Percentiles rank a stretch among this genome's conserved stretches.
These are phyloP conservation scores for Ciconia maguari DNA, from an alignment of 2,113 vertebrate genomes.

Conservation along the genomic window DNA sequence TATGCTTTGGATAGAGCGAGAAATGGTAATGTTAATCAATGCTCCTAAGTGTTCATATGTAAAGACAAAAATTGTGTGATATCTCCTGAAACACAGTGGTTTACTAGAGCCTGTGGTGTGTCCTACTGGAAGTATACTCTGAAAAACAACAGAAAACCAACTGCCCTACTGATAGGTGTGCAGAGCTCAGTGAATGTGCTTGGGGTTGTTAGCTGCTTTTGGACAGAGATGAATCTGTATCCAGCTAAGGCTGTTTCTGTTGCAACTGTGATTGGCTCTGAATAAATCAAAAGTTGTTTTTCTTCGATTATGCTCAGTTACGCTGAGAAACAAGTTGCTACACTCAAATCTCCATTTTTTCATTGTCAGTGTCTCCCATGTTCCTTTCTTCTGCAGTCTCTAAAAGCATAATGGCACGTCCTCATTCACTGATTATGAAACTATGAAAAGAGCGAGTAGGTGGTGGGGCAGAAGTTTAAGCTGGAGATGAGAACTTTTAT, in stretches of 20 bases:
- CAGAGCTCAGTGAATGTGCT: not conserved
- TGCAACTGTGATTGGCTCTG: not conserved
- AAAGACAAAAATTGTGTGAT: not conserved
- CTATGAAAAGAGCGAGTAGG: not conserved
- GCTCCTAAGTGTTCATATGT: not conserved
- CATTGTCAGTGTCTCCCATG: accelerated
- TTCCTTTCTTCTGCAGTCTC: not conserved
- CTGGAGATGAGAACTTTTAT: not conserved
- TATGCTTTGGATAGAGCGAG: not conserved
- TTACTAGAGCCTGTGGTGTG: not conserved
- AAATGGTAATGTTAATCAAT: not conserved
- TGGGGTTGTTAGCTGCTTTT: not conserved
- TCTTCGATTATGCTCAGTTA: not conserved
- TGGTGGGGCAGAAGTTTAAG: not conserved
- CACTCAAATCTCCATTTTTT: not conserved
- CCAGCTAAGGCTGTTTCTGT: not conserved
- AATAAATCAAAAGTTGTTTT: not conserved
- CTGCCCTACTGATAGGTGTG: not conserved
- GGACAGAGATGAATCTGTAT: not conserved
- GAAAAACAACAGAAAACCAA: not conserved
- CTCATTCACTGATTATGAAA: not conserved
- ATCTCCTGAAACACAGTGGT: not conserved
- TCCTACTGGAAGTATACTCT: not conserved
- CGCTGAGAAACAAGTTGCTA: not conserved
- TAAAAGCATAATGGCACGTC: not conserved